These are phyloP conservation scores for Grammomys dolichurus DNA, from an alignment of 2,113 vertebrate species.

Conservation along the genomic window DNA sequence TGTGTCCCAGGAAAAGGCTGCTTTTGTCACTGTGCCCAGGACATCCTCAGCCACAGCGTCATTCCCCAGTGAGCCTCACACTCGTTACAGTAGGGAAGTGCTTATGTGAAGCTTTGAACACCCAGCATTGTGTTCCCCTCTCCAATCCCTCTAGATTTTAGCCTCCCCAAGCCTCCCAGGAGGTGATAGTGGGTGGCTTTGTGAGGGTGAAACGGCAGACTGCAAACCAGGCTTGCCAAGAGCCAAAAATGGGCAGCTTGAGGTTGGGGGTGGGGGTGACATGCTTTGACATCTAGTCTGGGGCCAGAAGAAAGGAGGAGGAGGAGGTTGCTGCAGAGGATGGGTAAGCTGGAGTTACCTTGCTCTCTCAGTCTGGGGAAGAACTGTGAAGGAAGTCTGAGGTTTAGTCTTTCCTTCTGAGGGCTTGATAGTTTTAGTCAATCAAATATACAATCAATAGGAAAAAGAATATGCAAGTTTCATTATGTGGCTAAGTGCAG, in stretches of 20 bases:
- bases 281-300: too few species aligned
- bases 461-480: not conserved
- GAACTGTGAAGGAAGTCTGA: not conserved
- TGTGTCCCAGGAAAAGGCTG: not conserved
- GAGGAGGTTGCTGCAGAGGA: not conserved
- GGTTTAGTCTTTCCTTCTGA: not conserved
- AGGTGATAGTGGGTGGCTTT: not conserved
- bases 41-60: accelerated
- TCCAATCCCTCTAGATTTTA: not conserved
- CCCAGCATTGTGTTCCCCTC: not conserved
- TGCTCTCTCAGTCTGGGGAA: accelerated
- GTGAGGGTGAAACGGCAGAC: not conserved
- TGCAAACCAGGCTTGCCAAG: not conserved
- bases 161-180: not conserved
- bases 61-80: too few species aligned
- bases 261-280: not conserved
- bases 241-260: accelerated
- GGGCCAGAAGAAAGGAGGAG: not conserved
- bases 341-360: accelerated
- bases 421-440: not conserved
- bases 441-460: not conserved
- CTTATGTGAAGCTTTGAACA: accelerated
- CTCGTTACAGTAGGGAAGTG: not conserved
- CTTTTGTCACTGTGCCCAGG: accelerated
- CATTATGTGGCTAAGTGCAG: not conserved